Base-by-base conservation (phyloP, 23 tunicate species). In the Ascidia mentula region DNA sequence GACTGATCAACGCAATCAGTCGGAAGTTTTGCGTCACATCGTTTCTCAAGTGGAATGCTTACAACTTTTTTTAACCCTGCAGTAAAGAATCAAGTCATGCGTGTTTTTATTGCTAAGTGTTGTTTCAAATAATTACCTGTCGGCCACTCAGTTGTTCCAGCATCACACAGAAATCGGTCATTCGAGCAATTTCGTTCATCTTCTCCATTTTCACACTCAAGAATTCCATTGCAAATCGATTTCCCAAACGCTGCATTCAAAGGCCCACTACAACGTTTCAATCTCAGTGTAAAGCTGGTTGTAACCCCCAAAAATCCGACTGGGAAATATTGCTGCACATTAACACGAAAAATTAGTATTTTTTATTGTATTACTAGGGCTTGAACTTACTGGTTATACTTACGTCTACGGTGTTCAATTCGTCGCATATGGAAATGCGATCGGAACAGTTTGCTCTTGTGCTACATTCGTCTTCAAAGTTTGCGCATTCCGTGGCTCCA, bases 201-300 rank as follows among this genome's bases (percentile, higher is more conserved):
- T 15, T 34, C 0, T 31, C 87, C 87, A 33, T 40, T 35, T 34
- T 30, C 24, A 76, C 87, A 83, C n/a, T 83, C 87, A 4, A 22
- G 60, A 12, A 83, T 76, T 13, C 87, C 87, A 31, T 83, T 83
- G 59, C 87, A 83, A 30, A 83, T 39, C 36, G 87, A 75, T 42
- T 53, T 34, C n/a, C 82, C 82, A 33, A 53, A 32, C 15, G 45
- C 39, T 31, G 53, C 18, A 22, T 36, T 36, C 36, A 74, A 46
- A 30, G 7, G 12, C 24, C 65, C 65, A 53, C 65, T 53, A 53
- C 65, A 53, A 20, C 65, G 65, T n/a, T n/a, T n/a, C n/a, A n/a
- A n/a, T n/a, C n/a, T n/a, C n/a, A n/a, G n/a, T n/a, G n/a, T n/a
- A n/a, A n/a, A n/a, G n/a, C n/a, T n/a, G n/a, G n/a, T n/a, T n/a